A percentile compares a stretch with the other conserved stretches of the same genome.
phyloP scores from a whole-genome alignment of 2,797 vertebrate species.

The Limosa lapponica region DNA sequence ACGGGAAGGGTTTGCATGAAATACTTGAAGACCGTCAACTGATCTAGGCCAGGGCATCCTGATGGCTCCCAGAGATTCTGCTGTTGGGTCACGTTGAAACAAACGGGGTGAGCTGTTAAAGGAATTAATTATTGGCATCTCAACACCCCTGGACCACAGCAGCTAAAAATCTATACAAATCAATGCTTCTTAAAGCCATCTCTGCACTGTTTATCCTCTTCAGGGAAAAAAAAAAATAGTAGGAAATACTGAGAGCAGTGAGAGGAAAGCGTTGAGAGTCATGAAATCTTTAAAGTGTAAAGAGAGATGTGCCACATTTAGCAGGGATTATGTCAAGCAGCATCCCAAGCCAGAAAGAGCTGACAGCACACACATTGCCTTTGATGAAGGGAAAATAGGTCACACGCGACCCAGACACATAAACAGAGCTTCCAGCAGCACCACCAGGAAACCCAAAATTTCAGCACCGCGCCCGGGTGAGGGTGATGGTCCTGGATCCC shows the following conservation, averaged over 20 bases:
- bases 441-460: neutral
- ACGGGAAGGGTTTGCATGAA: neutral
- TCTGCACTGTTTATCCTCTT: constrained; percentile 42
- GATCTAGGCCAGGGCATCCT: neutral
- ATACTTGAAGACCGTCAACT: neutral
- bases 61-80: neutral
- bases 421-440: neutral
- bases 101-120: constrained; percentile 26
- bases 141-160: constrained; percentile 34
- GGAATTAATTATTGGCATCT: constrained; percentile 66
- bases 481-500: neutral
- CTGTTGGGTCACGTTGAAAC: constrained; percentile 43
- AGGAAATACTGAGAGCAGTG: neutral
- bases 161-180: constrained; percentile 64
- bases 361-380: constrained; percentile 17
- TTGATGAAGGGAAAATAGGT: neutral
- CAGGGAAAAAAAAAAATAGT: neutral
- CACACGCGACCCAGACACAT: neutral
- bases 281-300: constrained; percentile 27
- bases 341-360: neutral
- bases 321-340: constrained; percentile 30
- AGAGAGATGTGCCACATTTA: constrained; percentile 21
- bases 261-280: constrained; percentile 10
- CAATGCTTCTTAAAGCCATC: constrained; percentile 60
- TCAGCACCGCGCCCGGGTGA: fast-evolving